phyloP scores from a whole-genome alignment of 2,797 vertebrate genomes.

The Pangasius djambal region DNA sequence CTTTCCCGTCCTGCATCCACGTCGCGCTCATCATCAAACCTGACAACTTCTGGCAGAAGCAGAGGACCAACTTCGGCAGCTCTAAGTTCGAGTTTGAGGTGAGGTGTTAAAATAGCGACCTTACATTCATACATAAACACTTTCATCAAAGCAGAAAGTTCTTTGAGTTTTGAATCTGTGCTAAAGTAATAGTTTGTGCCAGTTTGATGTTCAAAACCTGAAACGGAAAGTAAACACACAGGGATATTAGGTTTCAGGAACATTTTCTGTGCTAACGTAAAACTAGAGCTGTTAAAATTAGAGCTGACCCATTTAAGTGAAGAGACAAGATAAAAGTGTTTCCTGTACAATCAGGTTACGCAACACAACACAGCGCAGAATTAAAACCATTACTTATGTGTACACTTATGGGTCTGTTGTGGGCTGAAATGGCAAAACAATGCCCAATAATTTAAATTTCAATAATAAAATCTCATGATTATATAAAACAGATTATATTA shows the following conservation, averaged over 20 bases:
- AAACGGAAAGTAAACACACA: neutral
- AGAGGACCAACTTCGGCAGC: slow-evolving; percentile 97
- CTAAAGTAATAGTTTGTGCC: neutral
- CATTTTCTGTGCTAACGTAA: slow-evolving; percentile 17
- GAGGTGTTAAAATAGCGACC: slow-evolving; percentile 31
- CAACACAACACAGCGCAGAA: neutral
- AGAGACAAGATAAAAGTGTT: slow-evolving; percentile 19
- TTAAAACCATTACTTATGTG: neutral
- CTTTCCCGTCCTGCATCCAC: slow-evolving; percentile 87
- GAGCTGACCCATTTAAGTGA: slow-evolving; percentile 56
- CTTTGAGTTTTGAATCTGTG: neutral
- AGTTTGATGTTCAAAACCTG: neutral
- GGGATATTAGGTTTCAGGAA: slow-evolving; percentile 30
- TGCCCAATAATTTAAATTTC: neutral
- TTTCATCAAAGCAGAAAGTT: neutral
- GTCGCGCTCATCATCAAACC: slow-evolving; percentile 90
- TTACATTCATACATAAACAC: neutral
- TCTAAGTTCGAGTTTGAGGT: slow-evolving; percentile 99
- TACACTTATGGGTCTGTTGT: neutral
- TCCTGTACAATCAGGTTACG: slow-evolving; percentile 6
- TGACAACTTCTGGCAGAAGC: slow-evolving; percentile 92
- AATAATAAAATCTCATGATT: neutral
- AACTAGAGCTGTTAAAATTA: slow-evolving; percentile 57
- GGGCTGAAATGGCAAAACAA: neutral
- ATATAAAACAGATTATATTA: neutral